Evolutionary conservation across 2,888 invertebrate genomes (phyloP), one percentile per base, ranked within the genome.

Genomic region (Tribolium freemani): DNA sequence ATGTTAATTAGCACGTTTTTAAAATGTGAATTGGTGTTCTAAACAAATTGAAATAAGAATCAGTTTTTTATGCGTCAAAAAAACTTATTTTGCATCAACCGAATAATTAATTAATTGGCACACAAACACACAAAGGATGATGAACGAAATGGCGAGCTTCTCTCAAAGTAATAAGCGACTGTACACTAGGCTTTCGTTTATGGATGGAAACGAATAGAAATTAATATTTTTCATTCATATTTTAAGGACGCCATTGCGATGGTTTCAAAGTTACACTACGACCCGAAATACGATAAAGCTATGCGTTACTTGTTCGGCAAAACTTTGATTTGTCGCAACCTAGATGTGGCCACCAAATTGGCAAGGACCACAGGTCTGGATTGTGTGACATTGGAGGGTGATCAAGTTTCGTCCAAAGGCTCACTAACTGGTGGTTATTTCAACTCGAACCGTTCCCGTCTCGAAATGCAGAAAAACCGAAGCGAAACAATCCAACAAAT

Each of bases 351-450:
- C 63, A 98, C 98, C 0, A 96, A 97, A 84, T 89, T 99, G 68
- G 97, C 99, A 0, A 93, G 97, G 80, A 95, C 96, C 80, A 97
- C 97, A 64, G 96, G 97, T n/a, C 89, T 99, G 16, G 99, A 99
- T 87, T 99, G 99, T 85, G 98, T 99, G 56, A 99, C 99, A 0
- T 88, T 99, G 58, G 99, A 99, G 84, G 99, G 99, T 76, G 96
- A 96, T 87, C 96, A 96, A 89, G 94, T 94, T 38, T 97, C 97
- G 5, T 96, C 97, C 0, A 96, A 97, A 87, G 99, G 99, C n/a
- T 97, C 98, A 0, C 89, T 99, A 4, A 99, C 98, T 0, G 99
- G 99, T n/a, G 99, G 99, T 63, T 99, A 98, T 85, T 98, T 98
- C 88, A 99, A 99, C 86, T 95, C 96, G 8, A 93, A 97, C 0